These are phyloP conservation scores for Dioctria rufipes DNA, from an alignment of 2,888 invertebrate genomes.

Conservation along the genomic window DNA sequence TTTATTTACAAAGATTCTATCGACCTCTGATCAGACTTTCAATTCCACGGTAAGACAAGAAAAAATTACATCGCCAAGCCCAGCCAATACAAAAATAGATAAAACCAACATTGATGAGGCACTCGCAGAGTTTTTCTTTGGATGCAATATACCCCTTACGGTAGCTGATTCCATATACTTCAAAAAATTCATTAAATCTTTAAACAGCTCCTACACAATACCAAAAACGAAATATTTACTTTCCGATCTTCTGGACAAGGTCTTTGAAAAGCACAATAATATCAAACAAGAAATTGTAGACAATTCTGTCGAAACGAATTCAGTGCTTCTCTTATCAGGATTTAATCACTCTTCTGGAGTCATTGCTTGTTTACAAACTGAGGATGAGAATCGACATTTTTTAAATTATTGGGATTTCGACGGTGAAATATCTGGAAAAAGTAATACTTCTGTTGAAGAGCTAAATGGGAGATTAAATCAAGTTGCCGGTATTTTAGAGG, in stretches of 20 bases:
- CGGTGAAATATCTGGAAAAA: neutral
- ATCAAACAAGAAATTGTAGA: neutral
- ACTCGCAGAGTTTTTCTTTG: conserved; percentile 20
- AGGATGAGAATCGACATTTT: conserved; percentile 10
- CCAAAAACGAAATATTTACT: neutral
- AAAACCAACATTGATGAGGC: conserved; percentile 12
- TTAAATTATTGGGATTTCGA: conserved; percentile 39
- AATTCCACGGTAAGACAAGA: neutral
- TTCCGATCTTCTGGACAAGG: conserved; percentile 8
- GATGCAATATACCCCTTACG: conserved; percentile 4
- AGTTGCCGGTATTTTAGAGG: conserved; percentile 8
- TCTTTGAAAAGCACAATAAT: neutral
- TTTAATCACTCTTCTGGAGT: conserved; percentile 26
- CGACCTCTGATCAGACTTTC: neutral
- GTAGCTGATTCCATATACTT: conserved; percentile 3
- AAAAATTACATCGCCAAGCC: neutral
- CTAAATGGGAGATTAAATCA: conserved; percentile 20
- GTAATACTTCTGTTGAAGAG: neutral
- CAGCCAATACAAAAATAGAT: neutral
- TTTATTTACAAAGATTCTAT: neutral
- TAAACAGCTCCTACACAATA: conserved; percentile 4
- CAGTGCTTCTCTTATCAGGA: conserved; percentile 13
- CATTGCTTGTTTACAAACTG: conserved; percentile 26
- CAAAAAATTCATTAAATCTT: neutral
- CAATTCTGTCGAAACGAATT: neutral